Conservation (phyloP, 2,888 invertebrate genomes). For the Capitulum mitella region DNA sequence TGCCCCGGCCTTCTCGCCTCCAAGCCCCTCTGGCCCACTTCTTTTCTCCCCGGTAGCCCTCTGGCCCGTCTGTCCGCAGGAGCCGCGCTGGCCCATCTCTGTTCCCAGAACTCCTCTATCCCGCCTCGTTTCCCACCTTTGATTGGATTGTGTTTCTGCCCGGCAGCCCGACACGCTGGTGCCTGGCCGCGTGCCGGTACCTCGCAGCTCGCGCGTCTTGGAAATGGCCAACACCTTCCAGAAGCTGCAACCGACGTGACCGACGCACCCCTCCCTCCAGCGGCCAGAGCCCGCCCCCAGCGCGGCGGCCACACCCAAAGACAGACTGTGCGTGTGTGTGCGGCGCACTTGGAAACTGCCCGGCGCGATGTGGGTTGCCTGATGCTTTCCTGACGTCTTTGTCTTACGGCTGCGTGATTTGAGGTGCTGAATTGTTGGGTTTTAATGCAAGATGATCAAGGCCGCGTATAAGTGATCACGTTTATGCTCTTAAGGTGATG, state of each 20-base stretch:
- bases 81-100: no score
- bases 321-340: neutral
- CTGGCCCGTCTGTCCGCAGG: no score
- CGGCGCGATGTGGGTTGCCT: neutral
- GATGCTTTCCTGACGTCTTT: neutral
- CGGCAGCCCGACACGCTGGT: constrained; percentile 15
- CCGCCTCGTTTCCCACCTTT: no score
- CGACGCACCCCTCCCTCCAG: no score
- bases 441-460: neutral
- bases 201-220: constrained; percentile 35
- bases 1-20: no score
- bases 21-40: no score
- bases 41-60: no score
- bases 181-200: constrained; percentile 18
- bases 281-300: no score
- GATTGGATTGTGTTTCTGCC: neutral
- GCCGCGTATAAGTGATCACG: neutral
- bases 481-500: no score
- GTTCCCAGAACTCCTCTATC: no score
- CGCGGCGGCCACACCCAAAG: neutral
- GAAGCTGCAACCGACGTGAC: constrained; percentile 32
- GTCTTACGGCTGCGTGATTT: neutral
- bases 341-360: neutral
- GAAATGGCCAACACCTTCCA: constrained; percentile 36
- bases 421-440: no score